Base-by-base conservation (phyloP, 30 jellyfish, hydroid and myxozoan genomes). In the Chrysaora quinquecirrha region DNA sequence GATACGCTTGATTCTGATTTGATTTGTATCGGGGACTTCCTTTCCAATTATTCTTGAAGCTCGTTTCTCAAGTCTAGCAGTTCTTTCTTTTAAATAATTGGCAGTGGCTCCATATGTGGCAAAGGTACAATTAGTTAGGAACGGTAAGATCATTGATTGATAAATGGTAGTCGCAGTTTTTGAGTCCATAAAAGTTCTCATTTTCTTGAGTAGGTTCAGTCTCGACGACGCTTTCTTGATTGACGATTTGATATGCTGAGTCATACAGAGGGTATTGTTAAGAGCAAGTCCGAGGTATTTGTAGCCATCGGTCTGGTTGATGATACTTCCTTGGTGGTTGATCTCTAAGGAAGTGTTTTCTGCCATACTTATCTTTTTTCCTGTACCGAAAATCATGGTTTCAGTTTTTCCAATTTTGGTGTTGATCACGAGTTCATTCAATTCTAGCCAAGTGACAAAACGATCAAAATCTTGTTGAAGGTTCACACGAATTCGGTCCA, bases 191-290 rank as follows among this genome's bases (percentile, higher is more conserved):
- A n/a, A n/a, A n/a, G n/a, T n/a, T n/a, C n/a, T 33, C 77, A 71
- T 71, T 71, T 71, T 71, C 83, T 71, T 71, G 78, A 71, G 76
- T 24, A 71, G 83, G 83, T 71, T 71, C 76, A 30, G 83, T 24
- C 83, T 43, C 58, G 58, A 43, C 58, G 58, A 43, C 58, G n/a
- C n/a, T n/a, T n/a, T n/a, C n/a, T n/a, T n/a, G n/a, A n/a, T n/a
- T n/a, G n/a, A n/a, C n/a, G n/a, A n/a, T n/a, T n/a, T n/a, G n/a
- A n/a, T n/a, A n/a, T n/a, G n/a, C n/a, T n/a, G n/a, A n/a, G n/a
- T n/a, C n/a, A n/a, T n/a, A n/a, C n/a, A n/a, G n/a, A n/a, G n/a
- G n/a, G n/a, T n/a, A n/a, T n/a, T n/a, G n/a, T n/a, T n/a, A n/a
- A n/a, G n/a, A n/a, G n/a, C n/a, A n/a, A n/a, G n/a, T n/a, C n/a